A percentile compares a stretch with the other conserved stretches of the same genome.
Evolutionary conservation across 2,888 invertebrate genomes (phyloP).

Genomic region (Eupithecia inturbata): DNA sequence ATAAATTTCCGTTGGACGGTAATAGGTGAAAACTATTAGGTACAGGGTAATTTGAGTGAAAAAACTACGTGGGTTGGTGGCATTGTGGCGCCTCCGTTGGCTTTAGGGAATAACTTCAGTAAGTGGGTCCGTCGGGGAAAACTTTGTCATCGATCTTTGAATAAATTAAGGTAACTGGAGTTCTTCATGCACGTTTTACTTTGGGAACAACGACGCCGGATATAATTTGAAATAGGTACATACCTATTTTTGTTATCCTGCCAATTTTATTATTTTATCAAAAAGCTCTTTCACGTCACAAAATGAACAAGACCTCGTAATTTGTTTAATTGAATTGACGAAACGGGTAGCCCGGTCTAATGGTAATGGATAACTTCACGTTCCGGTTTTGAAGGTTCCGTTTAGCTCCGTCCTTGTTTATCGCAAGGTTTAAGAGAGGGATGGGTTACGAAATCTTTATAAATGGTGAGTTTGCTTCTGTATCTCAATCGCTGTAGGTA

Average conservation of each 20-base stretch:
- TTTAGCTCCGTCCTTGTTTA: constrained; percentile 38
- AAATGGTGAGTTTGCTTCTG: constrained; percentile 46
- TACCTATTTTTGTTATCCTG: neutral
- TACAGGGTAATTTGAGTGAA: constrained; percentile 67
- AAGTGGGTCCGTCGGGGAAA: constrained; percentile 44
- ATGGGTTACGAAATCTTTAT: constrained; percentile 38
- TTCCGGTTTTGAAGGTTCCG: constrained; percentile 32
- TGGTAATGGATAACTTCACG: constrained; percentile 49
- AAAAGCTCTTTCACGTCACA: constrained; percentile 35
- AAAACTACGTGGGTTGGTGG: constrained; percentile 66
- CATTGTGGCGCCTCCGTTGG: constrained; percentile 44
- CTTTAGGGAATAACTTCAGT: constrained; percentile 40
- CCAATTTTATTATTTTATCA: neutral
- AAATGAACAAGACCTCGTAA: constrained; percentile 44
- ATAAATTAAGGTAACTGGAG: constrained; percentile 43
- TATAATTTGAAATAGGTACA: neutral
- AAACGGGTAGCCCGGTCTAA: constrained; percentile 51
- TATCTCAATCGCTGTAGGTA: constrained; percentile 42
- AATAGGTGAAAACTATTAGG: constrained; percentile 84
- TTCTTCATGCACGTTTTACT: constrained; percentile 27
- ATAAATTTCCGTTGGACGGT: constrained; percentile 79
- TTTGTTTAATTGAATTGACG: constrained; percentile 53
- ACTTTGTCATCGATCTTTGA: constrained; percentile 46
- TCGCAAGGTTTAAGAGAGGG: constrained; percentile 38
- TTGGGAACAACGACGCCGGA: neutral